phyloP scores from a whole-genome alignment of 2,113 vertebrate genomes.

The Melierax canorus region DNA sequence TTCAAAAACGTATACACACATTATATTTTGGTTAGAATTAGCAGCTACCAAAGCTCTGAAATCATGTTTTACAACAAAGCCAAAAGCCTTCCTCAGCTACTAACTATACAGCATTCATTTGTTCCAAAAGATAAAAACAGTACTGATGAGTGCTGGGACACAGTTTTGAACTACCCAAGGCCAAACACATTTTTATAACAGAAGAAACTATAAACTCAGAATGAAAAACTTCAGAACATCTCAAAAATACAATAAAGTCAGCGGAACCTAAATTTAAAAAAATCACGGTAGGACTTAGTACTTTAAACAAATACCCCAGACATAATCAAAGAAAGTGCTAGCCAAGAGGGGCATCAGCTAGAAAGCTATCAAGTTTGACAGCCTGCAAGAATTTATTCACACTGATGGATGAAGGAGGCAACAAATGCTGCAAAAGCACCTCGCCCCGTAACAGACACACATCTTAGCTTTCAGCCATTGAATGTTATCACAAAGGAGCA shows the following conservation, averaged over 20 bases:
- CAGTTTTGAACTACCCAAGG: neutral
- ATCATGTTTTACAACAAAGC: neutral
- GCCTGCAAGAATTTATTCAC: neutral
- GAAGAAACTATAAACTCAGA: neutral
- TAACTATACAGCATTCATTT: neutral
- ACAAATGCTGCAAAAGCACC: neutral
- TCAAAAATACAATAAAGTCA: neutral
- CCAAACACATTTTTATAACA: neutral
- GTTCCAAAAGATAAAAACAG: neutral
- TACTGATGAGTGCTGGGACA: neutral
- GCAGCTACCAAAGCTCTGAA: neutral
- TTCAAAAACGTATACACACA: neutral
- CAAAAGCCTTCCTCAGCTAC: neutral
- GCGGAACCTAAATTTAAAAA: neutral
- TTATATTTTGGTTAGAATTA: neutral
- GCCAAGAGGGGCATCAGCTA: neutral
- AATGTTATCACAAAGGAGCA: neutral
- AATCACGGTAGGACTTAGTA: neutral
- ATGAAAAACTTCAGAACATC: neutral
- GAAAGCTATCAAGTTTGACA: neutral
- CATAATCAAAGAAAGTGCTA: too few species aligned
- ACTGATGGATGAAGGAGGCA: neutral
- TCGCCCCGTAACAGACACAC: rapidly evolving
- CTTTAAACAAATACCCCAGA: neutral
- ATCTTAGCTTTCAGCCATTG: neutral